Evolutionary conservation across 2,797 vertebrate genomes (phyloP).

Genomic region (Cygnus olor): DNA sequence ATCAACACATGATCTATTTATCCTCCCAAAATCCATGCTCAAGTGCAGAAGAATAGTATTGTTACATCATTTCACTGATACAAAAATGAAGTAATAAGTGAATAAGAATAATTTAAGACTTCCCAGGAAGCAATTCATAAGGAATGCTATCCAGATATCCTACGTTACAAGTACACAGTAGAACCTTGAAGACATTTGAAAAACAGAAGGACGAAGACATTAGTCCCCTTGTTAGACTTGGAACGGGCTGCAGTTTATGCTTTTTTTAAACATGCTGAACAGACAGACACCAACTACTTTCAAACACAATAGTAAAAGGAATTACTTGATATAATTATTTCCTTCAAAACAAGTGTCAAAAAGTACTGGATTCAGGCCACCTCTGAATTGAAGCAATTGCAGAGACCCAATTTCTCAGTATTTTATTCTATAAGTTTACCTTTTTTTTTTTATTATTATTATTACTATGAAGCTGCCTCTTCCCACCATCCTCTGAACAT

Average conservation of each 20-base stretch:
- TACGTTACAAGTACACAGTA: neutral
- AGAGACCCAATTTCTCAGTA: neutral
- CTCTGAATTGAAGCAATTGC: neutral
- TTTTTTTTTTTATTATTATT: neutral
- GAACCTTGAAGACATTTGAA: neutral
- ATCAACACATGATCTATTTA: neutral
- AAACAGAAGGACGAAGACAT: neutral
- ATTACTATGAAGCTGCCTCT: neutral
- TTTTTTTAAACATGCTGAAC: slow-evolving; percentile 17
- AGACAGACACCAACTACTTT: slow-evolving; percentile 33
- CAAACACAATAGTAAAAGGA: slow-evolving; percentile 18
- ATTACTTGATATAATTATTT: neutral
- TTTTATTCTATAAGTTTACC: neutral
- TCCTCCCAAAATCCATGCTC: neutral
- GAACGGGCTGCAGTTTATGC: neutral
- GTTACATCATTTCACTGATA: neutral
- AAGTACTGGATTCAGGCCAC: neutral
- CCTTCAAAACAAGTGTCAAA: neutral
- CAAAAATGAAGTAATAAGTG: neutral
- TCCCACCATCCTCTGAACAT: neutral
- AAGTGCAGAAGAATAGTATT: neutral
- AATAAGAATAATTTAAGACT: neutral
- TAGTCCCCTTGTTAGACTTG: neutral
- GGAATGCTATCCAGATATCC: neutral
- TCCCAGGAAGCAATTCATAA: neutral